Evolutionary conservation across 2,113 vertebrate species (phyloP), one percentile per base, ranked within the genome.

Genomic region (Cephalopholis sonnerati): DNA sequence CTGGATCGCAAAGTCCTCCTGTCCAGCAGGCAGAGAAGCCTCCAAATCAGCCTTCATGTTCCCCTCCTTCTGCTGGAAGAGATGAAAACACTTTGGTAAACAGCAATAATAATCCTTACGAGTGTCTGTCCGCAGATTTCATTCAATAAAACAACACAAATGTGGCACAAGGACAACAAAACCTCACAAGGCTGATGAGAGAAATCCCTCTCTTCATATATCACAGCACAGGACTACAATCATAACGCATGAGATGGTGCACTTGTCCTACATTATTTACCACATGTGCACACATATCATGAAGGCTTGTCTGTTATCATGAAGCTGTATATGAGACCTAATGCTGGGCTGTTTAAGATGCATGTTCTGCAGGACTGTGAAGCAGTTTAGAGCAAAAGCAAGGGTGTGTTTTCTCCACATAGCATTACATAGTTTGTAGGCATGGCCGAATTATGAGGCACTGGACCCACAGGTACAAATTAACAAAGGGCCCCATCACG

Each of bases 1-100:
- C 17, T 59, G 89, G 81, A 96, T 95, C 0, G 95, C 94, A 0
- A 27, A 65, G 1, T 71, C 80, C 18, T 82, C 83, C 69, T 70
- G 77, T 63, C 59, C 73, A 29, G 73, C 59, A 20, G 87, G 71
- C 29, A 63, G 63, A 25, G 91, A 9, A 1, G 88, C 89, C 85
- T 96, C 94, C 71, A 91, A 3, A 22, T 95, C 95, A 7, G 58
- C 74, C 77, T 80, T 95, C 94, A 94, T 95, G 0, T 51, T 82
- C 27, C 6, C 85, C 63, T 82, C 76, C 51, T 53, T 84, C 77
- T 78, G 12, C 82, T 90, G 81, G 27, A 83, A 71, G 51, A 68
- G 1, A 78, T 44, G 5, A 54, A 0, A 17, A 15, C 0, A 17
- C 13, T 13, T 57, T 39, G n/a, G n/a, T 54, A 36, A 84, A 32